Conservation (phyloP, 2,113 vertebrate species). For the Clinocottus analis region DNA sequence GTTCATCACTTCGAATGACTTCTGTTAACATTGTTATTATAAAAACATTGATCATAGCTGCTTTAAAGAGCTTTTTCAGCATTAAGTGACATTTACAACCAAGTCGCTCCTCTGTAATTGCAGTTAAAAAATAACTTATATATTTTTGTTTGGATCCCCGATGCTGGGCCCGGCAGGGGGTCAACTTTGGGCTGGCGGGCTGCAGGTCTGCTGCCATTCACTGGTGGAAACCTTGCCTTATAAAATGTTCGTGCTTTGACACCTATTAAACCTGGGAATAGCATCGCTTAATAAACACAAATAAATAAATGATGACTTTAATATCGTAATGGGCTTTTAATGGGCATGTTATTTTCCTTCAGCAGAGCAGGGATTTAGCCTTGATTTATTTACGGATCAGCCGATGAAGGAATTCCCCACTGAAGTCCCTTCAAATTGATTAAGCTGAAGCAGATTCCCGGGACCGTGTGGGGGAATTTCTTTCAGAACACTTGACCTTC, state of each 20-base stretch:
- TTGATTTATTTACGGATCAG: slow-evolving; percentile 12
- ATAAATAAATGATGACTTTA: background rate
- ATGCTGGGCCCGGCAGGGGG: background rate
- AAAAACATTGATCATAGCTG: background rate
- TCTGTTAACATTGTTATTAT: background rate
- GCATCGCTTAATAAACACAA: background rate
- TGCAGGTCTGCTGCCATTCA: background rate
- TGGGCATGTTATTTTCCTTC: slow-evolving; percentile 7
- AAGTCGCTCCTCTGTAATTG: background rate
- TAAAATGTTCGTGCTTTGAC: background rate
- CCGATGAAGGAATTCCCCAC: slow-evolving; percentile 51
- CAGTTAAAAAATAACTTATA: background rate
- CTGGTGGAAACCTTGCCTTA: background rate
- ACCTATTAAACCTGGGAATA: background rate
- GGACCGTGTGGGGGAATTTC: slow-evolving; percentile 34
- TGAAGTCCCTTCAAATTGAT: slow-evolving; percentile 39
- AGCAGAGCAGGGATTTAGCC: slow-evolving; percentile 6
- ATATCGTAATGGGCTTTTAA: slow-evolving; percentile 14
- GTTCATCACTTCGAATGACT: background rate
- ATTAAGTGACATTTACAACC: background rate
- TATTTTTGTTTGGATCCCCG: background rate
- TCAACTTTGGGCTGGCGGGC: background rate
- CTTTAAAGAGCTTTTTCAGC: background rate
- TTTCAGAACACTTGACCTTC: slow-evolving; percentile 17
- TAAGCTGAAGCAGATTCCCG: slow-evolving; percentile 26